Evolutionary conservation across 1,140 invertebrate genomes (phyloP), one percentile per base, ranked within the genome.

Genomic region (Sitophilus oryzae): DNA sequence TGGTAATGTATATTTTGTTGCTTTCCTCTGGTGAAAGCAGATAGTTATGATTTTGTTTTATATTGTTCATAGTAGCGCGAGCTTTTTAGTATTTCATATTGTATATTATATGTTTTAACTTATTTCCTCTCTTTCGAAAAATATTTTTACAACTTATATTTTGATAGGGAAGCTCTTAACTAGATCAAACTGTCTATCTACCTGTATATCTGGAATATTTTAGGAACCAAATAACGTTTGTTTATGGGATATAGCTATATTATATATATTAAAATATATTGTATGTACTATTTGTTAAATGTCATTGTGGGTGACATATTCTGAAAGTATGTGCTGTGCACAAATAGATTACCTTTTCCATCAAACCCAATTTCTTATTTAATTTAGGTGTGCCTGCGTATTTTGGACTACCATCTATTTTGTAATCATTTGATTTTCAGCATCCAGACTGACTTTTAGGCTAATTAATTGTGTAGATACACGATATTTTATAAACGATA

Each of bases 281-380:
- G 34, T 20, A 42, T 51, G 25, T 49, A 19, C 22, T 48, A 48
- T 48, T 48, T 37, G 14, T 54, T 41, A 56, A 48, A 20, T 22
- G 23, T 34, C 43, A 45, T 44, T 35, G n/a, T n/a, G 14, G 44
- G 16, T 23, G 15, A 15, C 23, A n/a, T 30, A 40, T 6, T 2
- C 10, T 58, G 21, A 8, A 8, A 35, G 63, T 65, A 65, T 65
- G 63, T 65, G 63, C 63, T 56, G 44, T 62, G 63, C 63, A 65
- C 63, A 65, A 48, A 46, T 44, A 18, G n/a, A 18, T 42, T 18
- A 9, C 2, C 18, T 3, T 34, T 34, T 34, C 21, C 21, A 11
- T 42, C 21, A 19, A 42, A 18, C 11, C 21, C 21, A 19, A 19
- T 42, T 42, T 19, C 11, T 15, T 21, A 42, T 34, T 34, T 34